Conservation (phyloP, 2,888 invertebrate species). For the Acronicta alni region DNA sequence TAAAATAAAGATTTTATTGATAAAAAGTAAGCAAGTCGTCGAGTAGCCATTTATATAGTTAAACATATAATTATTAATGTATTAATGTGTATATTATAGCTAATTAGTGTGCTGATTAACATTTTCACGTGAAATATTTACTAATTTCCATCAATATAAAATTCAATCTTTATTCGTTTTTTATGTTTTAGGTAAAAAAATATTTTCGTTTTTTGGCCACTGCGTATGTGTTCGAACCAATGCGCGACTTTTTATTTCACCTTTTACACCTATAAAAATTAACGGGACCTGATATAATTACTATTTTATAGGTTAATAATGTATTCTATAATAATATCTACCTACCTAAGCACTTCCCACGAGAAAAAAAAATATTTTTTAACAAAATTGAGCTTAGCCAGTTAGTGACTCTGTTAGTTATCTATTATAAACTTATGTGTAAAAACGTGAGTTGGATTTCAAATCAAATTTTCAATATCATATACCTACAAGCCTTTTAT, state of each 20-base stretch:
- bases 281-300: conserved; percentile 6
- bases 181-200: conserved; percentile 2
- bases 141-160: conserved; percentile 20
- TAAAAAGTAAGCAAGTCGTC: conserved; percentile 39
- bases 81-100: conserved; percentile 29
- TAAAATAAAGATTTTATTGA: conserved; percentile 49
- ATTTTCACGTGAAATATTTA: conserved; percentile 31
- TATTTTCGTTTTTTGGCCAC: conserved; percentile 19
- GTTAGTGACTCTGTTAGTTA: too few species aligned
- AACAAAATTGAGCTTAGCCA: too few species aligned
- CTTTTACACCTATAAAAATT: conserved; percentile 6
- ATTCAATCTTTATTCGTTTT: conserved; percentile 23
- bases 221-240: conserved; percentile 14
- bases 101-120: conserved; percentile 46
- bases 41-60: conserved; percentile 42
- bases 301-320: background rate
- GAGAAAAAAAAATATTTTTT: background rate
- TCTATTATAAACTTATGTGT: background rate
- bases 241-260: conserved; percentile 16
- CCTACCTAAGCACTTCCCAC: background rate
- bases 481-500: too few species aligned
- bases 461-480: background rate
- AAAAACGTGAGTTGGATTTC: background rate
- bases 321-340: background rate
- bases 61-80: conserved; percentile 31